These are phyloP conservation scores for Nymphicus hollandicus DNA, from an alignment of 2,113 vertebrate species.

Conservation along the genomic window DNA sequence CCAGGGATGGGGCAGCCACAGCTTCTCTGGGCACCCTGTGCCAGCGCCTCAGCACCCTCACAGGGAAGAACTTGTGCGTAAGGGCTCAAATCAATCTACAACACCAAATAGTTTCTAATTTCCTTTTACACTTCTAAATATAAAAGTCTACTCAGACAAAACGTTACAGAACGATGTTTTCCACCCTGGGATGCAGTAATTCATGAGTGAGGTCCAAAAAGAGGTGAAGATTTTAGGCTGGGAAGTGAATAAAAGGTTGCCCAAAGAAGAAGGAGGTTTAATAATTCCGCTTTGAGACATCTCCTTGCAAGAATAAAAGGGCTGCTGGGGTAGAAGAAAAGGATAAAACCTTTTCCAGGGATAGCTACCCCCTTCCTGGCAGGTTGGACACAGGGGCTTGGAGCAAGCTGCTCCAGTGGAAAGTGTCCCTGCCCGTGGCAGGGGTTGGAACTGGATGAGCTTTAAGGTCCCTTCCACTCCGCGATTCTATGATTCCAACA, in stretches of 20 bases:
- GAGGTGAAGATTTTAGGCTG: background rate
- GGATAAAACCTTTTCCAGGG: too few relatives aligned
- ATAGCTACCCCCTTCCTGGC: too few relatives aligned
- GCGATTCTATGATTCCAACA: background rate
- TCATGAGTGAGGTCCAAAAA: rapidly evolving
- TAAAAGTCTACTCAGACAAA: too few relatives aligned
- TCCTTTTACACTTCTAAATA: too few relatives aligned
- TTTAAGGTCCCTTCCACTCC: background rate
- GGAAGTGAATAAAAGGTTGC: background rate
- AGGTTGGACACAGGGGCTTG: background rate
- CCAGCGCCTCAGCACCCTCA: too few relatives aligned
- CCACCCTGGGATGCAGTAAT: background rate
- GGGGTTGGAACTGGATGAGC: background rate
- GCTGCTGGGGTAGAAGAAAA: too few relatives aligned
- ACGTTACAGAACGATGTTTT: background rate
- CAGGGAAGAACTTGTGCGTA: too few relatives aligned
- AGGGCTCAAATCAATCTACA: too few relatives aligned
- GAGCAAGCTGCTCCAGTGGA: background rate
- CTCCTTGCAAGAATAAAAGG: background rate
- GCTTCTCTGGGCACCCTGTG: too few relatives aligned
- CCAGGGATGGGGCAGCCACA: too few relatives aligned
- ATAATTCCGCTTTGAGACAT: background rate
- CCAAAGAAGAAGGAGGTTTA: too few relatives aligned
- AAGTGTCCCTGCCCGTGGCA: background rate
- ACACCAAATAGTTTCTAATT: too few relatives aligned